Evolutionary conservation across 64 coral and sea anemone species (phyloP).

Genomic region (Montipora cactus): DNA sequence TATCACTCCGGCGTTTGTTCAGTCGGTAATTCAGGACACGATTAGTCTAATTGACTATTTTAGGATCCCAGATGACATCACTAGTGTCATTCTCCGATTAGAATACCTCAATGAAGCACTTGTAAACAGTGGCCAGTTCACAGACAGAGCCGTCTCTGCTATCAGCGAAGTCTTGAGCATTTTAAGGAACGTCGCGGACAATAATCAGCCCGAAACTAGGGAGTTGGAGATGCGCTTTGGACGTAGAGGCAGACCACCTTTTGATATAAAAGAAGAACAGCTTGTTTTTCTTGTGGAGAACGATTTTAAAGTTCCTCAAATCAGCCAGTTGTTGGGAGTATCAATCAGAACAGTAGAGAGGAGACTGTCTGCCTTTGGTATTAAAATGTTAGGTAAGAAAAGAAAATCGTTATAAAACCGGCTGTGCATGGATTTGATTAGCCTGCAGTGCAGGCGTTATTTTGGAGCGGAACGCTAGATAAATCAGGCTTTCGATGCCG

Average conservation of each 20-base stretch:
- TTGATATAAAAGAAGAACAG: constrained; percentile 48
- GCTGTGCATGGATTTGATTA: no score
- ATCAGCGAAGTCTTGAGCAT: constrained; percentile 24
- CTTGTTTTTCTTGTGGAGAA: constrained; percentile 54
- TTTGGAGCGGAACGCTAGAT: no score
- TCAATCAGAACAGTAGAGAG: constrained; percentile 58
- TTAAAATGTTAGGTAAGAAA: constrained; percentile 51
- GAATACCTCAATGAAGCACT: constrained; percentile 37
- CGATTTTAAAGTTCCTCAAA: constrained; percentile 55
- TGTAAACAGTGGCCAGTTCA: constrained; percentile 20
- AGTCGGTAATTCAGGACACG: no score
- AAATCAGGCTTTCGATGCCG: no score
- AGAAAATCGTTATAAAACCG: not conserved
- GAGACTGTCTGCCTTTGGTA: constrained; percentile 46
- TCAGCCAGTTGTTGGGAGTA: constrained; percentile 53
- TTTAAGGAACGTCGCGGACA: constrained; percentile 27
- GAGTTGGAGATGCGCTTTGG: no score
- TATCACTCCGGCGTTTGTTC: no score
- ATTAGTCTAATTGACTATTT: no score
- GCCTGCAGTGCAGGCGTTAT: no score
- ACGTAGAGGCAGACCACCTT: constrained; percentile 33
- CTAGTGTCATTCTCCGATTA: constrained; percentile 36
- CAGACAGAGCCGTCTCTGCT: not conserved
- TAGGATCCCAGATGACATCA: constrained; percentile 33
- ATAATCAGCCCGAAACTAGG: not conserved